A percentile compares a stretch with the other conserved stretches of the same genome.
phyloP scores from a whole-genome alignment of 2,797 vertebrate genomes.

The Astyanax mexicanus region DNA sequence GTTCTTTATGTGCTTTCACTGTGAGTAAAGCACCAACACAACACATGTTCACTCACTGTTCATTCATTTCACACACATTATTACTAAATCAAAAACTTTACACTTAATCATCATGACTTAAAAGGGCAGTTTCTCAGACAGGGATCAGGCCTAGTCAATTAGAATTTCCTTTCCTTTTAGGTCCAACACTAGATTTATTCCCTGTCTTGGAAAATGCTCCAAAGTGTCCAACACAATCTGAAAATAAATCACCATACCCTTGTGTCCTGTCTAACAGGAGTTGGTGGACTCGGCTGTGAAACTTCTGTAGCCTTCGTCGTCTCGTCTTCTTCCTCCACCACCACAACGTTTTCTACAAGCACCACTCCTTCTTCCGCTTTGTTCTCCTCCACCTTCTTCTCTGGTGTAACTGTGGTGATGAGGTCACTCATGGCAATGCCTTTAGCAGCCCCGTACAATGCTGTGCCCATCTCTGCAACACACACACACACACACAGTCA shows the following conservation, averaged over 20 bases:
- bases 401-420: slow-evolving; percentile 91
- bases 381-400: slow-evolving; percentile 88
- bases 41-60: too few species aligned
- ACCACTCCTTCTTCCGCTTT: slow-evolving; percentile 72
- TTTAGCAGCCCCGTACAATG: slow-evolving; percentile 89
- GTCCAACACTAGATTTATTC: too few species aligned
- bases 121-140: too few species aligned
- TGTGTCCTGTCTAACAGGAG: slow-evolving; percentile 84
- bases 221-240: not conserved
- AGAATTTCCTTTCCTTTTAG: too few species aligned
- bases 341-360: slow-evolving; percentile 79
- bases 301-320: slow-evolving; percentile 74
- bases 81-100: too few species aligned
- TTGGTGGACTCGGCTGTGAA: slow-evolving; percentile 77
- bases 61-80: too few species aligned
- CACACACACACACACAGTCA: slow-evolving; percentile 22
- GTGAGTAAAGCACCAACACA: too few species aligned
- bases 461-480: slow-evolving; percentile 91
- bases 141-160: too few species aligned
- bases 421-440: slow-evolving; percentile 92
- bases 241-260: slow-evolving; percentile 80
- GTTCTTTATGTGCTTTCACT: too few species aligned
- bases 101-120: not conserved
- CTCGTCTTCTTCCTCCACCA: slow-evolving; percentile 78
- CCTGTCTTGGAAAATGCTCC: too few species aligned